Evolutionary conservation across 2,888 invertebrate genomes (phyloP), one percentile per base, ranked within the genome.

Genomic region (Rhamnusium bicolor): DNA sequence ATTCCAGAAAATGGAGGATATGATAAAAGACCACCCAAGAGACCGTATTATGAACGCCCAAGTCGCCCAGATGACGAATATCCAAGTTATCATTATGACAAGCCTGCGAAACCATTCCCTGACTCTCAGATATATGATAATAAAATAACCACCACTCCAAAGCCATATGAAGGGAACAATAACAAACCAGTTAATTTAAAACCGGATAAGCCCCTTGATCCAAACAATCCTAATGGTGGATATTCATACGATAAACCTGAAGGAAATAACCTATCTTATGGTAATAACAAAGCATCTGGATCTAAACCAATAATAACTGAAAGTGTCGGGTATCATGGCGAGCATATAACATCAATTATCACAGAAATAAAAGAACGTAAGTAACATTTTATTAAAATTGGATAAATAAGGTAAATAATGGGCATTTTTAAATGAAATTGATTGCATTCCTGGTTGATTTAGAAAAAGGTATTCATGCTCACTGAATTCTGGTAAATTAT

Each of bases 281-380:
- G 70, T 16, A 53, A 47, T 2, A 60, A 73, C n/a, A 73, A 63
- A 14, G 74, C 76, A 8, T 66, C 72, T 10, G 74, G 77, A 8
- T 66, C 72, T 6, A 81, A 81, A 19, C 82, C 84, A 2, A 85
- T 85, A 27, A 79, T 86, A 2, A 84, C 83, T 1, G 80, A 86
- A 56, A 84, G 78, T 68, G 76, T 83, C 32, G 86, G 85, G n/a
- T 77, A 83, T 3, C 73, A 86, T 70, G 88, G 88, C 14, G 84
- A 86, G 63, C 82, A 83, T 10, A 85, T 88, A 51, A 87, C 87
- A 10, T 87, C 87, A 6, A 86, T 87, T 66, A 86, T 88, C 58
- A 87, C 86, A 3, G 85, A 85, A 74, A 78, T 87, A 62, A 69
- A 80, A 66, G 79, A 84, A 47, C 82, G 87, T 86, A 79, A 86